These are phyloP conservation scores for Stomorhina lunata DNA, from an alignment of 2,888 invertebrate species.

Conservation along the genomic window DNA sequence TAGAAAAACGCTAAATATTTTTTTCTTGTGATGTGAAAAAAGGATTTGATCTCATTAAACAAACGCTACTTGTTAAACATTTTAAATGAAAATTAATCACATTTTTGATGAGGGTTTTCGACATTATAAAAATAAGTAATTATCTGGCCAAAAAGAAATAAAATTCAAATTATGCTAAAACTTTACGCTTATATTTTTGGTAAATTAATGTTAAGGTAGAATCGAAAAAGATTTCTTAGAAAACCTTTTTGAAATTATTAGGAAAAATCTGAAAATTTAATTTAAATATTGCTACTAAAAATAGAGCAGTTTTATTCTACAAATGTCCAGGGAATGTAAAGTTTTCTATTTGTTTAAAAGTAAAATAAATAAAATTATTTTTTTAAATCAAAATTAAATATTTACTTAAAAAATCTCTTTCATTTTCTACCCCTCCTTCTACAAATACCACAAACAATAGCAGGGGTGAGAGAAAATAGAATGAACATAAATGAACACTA, in stretches of 20 bases:
- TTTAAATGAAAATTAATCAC: background rate
- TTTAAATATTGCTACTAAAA: no score
- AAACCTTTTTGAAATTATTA: no score
- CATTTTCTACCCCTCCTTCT: background rate
- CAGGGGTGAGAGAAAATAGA: no score
- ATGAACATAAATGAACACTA: slow-evolving; percentile 13
- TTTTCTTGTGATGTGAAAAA: background rate
- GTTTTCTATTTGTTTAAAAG: background rate
- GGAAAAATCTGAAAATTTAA: no score
- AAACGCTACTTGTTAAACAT: background rate
- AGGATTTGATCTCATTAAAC: background rate
- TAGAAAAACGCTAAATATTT: background rate
- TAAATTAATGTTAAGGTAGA: no score
- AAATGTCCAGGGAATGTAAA: no score
- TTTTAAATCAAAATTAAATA: slow-evolving; percentile 19
- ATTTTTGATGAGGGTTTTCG: slow-evolving; percentile 2
- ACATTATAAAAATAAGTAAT: background rate
- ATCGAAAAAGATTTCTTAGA: no score
- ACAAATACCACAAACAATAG: no score
- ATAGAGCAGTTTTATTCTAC: no score
- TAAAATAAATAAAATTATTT: background rate
- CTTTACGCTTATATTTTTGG: no score
- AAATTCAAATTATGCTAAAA: no score
- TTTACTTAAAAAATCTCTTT: background rate
- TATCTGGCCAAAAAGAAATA: no score